Conservation (phyloP, 2,113 vertebrate species). For the Todiramphus saurophagus region DNA sequence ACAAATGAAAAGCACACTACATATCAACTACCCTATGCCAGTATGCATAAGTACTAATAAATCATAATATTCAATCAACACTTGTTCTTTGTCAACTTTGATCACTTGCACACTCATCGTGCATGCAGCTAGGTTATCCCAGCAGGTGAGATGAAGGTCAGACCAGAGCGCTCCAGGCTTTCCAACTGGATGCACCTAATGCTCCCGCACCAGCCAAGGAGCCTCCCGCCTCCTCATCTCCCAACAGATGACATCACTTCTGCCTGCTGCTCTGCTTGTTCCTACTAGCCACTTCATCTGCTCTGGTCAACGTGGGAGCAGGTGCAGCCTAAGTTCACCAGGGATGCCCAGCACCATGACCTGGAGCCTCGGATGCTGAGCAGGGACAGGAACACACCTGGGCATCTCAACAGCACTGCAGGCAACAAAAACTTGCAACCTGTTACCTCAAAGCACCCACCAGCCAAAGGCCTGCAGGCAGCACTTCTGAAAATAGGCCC, state of each 20-base stretch:
- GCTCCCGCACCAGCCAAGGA: background rate
- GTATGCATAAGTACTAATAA: background rate
- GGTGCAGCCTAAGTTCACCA: background rate
- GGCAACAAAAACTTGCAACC: background rate
- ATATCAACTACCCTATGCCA: background rate
- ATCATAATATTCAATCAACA: background rate
- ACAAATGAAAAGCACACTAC: background rate
- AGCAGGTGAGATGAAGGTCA: background rate
- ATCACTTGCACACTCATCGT: background rate
- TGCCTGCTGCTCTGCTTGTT: background rate
- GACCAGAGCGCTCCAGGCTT: background rate
- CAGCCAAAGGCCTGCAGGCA: constrained; percentile 6
- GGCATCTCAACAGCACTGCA: background rate
- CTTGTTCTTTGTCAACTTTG: background rate
- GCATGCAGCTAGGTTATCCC: background rate
- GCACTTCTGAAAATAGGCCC: background rate
- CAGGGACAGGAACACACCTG: background rate
- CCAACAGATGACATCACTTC: accelerated
- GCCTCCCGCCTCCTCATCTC: background rate
- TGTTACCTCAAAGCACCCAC: constrained; percentile 17
- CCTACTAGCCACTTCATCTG: background rate
- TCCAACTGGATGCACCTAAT: background rate
- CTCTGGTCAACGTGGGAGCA: accelerated
- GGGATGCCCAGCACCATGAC: background rate
- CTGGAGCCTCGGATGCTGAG: accelerated